A percentile compares a stretch with the other conserved stretches of the same genome.
These are phyloP conservation scores for Diachasmimorpha longicaudata DNA, from an alignment of 1,140 invertebrate genomes.

Conservation along the genomic window DNA sequence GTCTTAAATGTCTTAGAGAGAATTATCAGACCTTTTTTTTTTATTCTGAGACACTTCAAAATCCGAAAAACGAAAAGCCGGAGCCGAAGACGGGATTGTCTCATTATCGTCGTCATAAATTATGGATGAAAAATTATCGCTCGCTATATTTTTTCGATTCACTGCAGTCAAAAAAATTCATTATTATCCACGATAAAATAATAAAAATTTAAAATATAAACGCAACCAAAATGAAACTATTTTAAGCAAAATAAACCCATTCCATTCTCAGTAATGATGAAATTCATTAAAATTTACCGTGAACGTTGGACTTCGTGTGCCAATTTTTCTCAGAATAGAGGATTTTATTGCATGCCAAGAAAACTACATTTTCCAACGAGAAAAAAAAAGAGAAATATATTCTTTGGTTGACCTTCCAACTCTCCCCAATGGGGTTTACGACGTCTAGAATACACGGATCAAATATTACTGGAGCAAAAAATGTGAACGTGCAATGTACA, in stretches of 20 bases:
- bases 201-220: too few species aligned
- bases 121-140: too few species aligned
- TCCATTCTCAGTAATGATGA: not conserved
- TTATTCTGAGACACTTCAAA: too few species aligned
- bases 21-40: too few species aligned
- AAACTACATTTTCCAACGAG: not conserved
- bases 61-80: too few species aligned
- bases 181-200: too few species aligned
- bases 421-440: constrained; percentile 8
- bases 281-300: not conserved
- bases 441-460: constrained; percentile 8
- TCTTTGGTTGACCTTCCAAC: not conserved
- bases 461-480: constrained; percentile 7
- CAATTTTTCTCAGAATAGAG: not conserved
- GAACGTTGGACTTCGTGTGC: not conserved
- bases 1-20: too few species aligned
- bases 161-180: too few species aligned
- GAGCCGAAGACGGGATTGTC: too few species aligned
- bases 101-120: too few species aligned
- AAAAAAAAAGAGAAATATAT: not conserved
- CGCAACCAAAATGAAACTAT: too few species aligned
- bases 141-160: too few species aligned
- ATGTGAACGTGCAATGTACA: not conserved
- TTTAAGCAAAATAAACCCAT: not conserved
- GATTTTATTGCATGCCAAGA: not conserved